phyloP scores from a whole-genome alignment of 2,888 invertebrate species.

The Tineola bisselliella region DNA sequence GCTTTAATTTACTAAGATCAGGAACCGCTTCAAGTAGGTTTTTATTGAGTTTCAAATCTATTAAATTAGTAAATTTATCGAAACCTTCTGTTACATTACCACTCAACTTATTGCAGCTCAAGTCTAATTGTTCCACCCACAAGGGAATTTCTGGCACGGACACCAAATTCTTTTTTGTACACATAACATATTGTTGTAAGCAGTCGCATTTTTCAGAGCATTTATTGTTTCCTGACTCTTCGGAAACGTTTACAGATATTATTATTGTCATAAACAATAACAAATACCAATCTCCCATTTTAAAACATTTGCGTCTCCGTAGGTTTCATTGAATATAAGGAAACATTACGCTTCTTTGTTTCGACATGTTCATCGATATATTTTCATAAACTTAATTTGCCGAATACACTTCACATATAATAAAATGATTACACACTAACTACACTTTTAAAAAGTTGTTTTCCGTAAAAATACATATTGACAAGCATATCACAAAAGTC shows the following conservation, averaged over 20 bases:
- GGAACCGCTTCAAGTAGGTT: constrained; percentile 68
- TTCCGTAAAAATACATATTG: constrained; percentile 29
- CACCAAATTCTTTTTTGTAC: constrained; percentile 75
- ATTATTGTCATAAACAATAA: constrained; percentile 48
- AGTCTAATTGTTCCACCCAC: constrained; percentile 81
- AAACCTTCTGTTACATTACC: constrained; percentile 46
- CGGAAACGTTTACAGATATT: constrained; percentile 34
- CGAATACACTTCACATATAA: background rate
- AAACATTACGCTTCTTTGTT: constrained; percentile 28
- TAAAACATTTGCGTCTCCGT: constrained; percentile 52
- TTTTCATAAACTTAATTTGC: background rate
- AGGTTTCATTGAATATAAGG: constrained; percentile 16
- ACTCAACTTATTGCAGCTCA: constrained; percentile 55
- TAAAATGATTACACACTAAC: background rate
- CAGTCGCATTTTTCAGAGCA: constrained; percentile 79
- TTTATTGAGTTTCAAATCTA: constrained; percentile 63
- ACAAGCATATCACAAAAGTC: constrained; percentile 38
- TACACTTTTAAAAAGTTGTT: background rate
- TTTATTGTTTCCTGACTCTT: constrained; percentile 48
- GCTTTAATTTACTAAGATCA: constrained; percentile 56
- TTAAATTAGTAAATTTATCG: constrained; percentile 39
- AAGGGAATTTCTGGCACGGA: constrained; percentile 78
- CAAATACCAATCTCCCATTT: constrained; percentile 60
- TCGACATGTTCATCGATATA: constrained; percentile 45
- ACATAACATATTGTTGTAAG: constrained; percentile 78